phyloP scores from a whole-genome alignment of 2,888 invertebrate species.

The Schrankia costaestrigalis region DNA sequence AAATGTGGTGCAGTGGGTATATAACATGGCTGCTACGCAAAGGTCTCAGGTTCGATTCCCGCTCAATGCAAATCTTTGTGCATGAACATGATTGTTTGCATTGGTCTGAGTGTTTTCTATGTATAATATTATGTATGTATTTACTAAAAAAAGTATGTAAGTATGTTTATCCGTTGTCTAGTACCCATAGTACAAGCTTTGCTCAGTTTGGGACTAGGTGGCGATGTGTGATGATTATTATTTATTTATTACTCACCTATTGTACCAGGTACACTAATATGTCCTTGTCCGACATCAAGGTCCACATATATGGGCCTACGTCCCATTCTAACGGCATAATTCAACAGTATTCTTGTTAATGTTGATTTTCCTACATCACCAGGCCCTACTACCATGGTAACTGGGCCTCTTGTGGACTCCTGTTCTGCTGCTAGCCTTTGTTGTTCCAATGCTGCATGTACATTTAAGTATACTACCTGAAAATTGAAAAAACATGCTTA shows the following conservation, averaged over 20 bases:
- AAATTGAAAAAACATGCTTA: slow-evolving; percentile 15
- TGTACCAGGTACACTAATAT: slow-evolving; percentile 95
- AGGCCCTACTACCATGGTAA: slow-evolving; percentile 95
- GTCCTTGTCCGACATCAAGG: slow-evolving; percentile 96
- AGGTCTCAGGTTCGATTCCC: too few species aligned
- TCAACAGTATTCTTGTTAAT: slow-evolving; percentile 91
- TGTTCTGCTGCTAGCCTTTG: slow-evolving; percentile 91
- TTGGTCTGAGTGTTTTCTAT: too few species aligned
- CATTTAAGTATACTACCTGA: slow-evolving; percentile 93
- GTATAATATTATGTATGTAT: too few species aligned
- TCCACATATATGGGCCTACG: slow-evolving; percentile 95
- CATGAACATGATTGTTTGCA: too few species aligned
- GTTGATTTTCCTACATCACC: slow-evolving; percentile 98
- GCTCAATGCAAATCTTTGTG: too few species aligned
- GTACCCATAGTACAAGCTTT: too few species aligned
- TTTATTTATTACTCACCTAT: slow-evolving; percentile 80
- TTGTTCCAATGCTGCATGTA: slow-evolving; percentile 96
- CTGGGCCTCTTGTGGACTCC: slow-evolving; percentile 87
- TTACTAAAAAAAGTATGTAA: too few species aligned
- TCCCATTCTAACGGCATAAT: slow-evolving; percentile 96
- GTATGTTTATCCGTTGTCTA: too few species aligned
- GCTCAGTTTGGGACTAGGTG: too few species aligned
- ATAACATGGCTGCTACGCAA: too few species aligned
- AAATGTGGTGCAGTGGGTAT: neutral
- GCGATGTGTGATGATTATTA: too few species aligned